Conservation (phyloP, 2,113 vertebrate genomes). For the Callithrix jacchus region DNA sequence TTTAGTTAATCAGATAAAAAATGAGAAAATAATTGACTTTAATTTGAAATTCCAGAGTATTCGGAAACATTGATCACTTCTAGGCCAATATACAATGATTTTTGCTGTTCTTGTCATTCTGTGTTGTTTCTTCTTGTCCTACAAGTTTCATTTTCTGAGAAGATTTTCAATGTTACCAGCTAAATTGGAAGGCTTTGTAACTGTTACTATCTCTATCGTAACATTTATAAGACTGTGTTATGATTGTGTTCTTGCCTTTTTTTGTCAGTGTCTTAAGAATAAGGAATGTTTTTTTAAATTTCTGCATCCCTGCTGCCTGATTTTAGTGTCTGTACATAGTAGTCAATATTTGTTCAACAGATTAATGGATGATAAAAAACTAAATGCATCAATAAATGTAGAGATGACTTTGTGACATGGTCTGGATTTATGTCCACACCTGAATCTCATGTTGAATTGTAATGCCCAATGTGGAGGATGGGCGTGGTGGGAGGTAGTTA, state of each 20-base stretch:
- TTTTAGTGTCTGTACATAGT: not conserved
- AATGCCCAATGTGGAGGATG: too few species aligned
- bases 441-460: too few species aligned
- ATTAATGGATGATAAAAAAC: not conserved
- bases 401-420: not conserved
- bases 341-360: not conserved
- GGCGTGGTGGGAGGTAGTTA: too few species aligned
- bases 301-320: not conserved
- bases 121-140: not conserved
- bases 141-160: not conserved
- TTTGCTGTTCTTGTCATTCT: not conserved
- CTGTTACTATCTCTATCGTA: not conserved
- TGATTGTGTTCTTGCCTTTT: not conserved
- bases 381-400: not conserved
- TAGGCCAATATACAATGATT: not conserved
- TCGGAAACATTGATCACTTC: not conserved
- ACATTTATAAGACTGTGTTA: not conserved
- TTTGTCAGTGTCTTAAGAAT: not conserved
- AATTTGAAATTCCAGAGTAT: constrained; percentile 9
- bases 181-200: not conserved
- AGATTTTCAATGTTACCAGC: not conserved
- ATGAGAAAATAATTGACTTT: not conserved
- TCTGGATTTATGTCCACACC: too few species aligned
- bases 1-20: not conserved
- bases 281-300: not conserved